Evolutionary conservation across 2,797 vertebrate species (phyloP).

Genomic region (Nyctibius grandis): DNA sequence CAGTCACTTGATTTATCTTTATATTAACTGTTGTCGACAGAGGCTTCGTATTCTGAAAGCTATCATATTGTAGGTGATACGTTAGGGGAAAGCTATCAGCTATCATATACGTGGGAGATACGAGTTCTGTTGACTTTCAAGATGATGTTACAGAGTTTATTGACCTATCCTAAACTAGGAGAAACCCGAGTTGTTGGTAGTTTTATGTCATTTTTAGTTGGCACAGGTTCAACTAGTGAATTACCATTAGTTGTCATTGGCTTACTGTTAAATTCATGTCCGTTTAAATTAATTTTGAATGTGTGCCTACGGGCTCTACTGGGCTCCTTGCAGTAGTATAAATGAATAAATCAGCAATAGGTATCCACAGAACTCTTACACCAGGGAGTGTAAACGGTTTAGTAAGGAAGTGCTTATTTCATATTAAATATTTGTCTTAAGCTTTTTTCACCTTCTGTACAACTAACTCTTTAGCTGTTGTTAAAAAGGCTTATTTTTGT

Average conservation of each 20-base stretch:
- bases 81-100: neutral
- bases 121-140: neutral
- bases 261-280: conserved; percentile 22
- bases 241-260: neutral
- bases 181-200: neutral
- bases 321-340: conserved; percentile 2
- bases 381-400: neutral
- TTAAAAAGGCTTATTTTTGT: neutral
- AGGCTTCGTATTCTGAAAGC: neutral
- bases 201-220: neutral
- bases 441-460: neutral
- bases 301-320: neutral
- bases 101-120: neutral
- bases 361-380: conserved; percentile 11
- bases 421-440: conserved; percentile 49
- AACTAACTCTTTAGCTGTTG: neutral
- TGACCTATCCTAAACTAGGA: neutral
- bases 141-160: neutral
- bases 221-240: neutral
- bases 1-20: neutral
- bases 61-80: accelerated
- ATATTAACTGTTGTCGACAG: neutral
- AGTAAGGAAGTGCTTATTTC: neutral
- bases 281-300: conserved; percentile 38
- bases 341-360: conserved; percentile 48